A percentile compares a stretch with the other conserved stretches of the same genome.
phyloP scores from a whole-genome alignment of 2,113 vertebrate genomes.

The Perca schrenkii region DNA sequence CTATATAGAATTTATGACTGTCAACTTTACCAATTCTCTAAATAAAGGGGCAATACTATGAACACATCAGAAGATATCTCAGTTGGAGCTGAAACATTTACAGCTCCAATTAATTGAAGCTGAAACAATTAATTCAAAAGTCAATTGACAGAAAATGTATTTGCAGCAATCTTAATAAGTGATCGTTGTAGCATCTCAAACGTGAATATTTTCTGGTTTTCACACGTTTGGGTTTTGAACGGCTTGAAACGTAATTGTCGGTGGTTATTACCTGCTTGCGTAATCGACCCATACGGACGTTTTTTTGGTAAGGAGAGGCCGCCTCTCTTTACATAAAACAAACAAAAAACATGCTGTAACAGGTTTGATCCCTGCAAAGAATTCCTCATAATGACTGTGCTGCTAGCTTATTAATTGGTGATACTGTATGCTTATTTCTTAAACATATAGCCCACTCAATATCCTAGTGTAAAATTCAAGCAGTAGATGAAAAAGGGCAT shows the following conservation, averaged over 20 bases:
- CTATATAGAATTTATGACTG: background rate
- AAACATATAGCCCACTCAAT: background rate
- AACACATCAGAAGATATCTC: background rate
- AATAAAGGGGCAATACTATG: background rate
- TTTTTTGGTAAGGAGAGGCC: no score
- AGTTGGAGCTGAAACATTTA: background rate
- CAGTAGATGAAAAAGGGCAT: background rate
- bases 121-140: background rate
- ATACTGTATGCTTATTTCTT: background rate
- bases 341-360: background rate
- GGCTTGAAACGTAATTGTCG: background rate
- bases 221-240: background rate
- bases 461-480: background rate
- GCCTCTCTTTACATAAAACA: background rate
- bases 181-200: background rate
- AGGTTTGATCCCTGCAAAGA: background rate
- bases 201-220: background rate
- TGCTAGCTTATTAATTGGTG: background rate
- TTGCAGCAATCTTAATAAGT: background rate
- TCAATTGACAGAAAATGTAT: background rate
- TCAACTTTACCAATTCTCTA: background rate
- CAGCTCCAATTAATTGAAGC: no score
- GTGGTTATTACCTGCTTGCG: no score
- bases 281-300: no score
- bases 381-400: background rate